Evolutionary conservation across 2,888 invertebrate genomes (phyloP), one percentile per base, ranked within the genome.

Genomic region (Corythucha ciliata): DNA sequence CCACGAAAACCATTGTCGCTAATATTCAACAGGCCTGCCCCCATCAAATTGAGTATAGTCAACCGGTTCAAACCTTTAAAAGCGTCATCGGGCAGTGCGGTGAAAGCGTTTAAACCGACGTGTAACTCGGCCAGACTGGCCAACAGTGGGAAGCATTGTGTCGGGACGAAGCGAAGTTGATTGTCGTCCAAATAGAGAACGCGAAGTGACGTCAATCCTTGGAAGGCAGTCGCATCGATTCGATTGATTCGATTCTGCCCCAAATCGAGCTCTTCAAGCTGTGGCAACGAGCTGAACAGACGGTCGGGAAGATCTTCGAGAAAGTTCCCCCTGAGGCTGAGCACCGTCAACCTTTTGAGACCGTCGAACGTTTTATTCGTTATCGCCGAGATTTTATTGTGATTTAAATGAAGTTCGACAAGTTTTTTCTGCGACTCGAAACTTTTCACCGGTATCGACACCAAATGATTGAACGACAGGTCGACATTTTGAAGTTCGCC

Each of bases 101-200:
- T 77, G 65, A 90, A 88, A 0, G 80, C 83, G 65, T 90, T 90
- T 57, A 85, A 75, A 10, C 89, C 89, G 33, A 90, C 77, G 64
- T 85, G 87, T 10, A 90, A 70, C 67, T 90, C 90, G 3, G 88
- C 89, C 52, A 90, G 72, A 60, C 82, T 81, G 50, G 81, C 81
- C 61, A 89, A 69, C 2, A 82, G 75, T 21, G 79, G 74, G 63
- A 88, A 80, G 1, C 83, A 78, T 16, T 76, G 69, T 1, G 84
- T 82, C 16, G 89, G 89, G 46, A 90, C 81, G 2, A 78, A 73
- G 59, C 78, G 82, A 56, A 90, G 67, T 55, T 83, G 81, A 67
- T 90, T 90, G 66, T 89, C 88, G 64, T 90, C 88, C 57, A 90
- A 71, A 67, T 85, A 86, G 12, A 90, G 70, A 18, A 88, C 81